Evolutionary conservation across 2,113 vertebrate species (phyloP), one percentile per base, ranked within the genome.

Genomic region (Poicephalus meyeri): DNA sequence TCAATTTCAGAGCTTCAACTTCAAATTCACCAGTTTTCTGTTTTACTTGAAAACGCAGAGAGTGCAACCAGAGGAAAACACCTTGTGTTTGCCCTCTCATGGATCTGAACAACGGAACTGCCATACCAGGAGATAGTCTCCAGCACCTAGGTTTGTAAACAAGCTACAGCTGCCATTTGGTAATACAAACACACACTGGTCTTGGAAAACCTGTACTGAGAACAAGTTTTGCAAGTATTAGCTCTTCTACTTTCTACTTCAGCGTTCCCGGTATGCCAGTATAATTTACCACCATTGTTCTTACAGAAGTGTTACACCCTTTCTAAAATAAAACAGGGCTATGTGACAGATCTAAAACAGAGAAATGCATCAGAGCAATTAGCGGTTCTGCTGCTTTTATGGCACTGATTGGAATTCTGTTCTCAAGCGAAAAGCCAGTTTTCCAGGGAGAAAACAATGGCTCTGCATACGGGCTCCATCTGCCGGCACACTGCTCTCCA

Each of bases 381-480:
- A 97, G 88, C 3, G 1, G 88, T 61, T 94, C 49, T 93, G 83
- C 56, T 81, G 83, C 88, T 89, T 92, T 95, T 78, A 61, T 39
- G 73, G 70, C 88, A 87, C 80, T 88, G 88, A 86, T 78, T 93
- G 83, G 83, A 92, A 92, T 84, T 58, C 83, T 63, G 77, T 20
- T 52, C 86, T 72, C 55, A 44, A 37, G 61, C 3, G 6, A 44
- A 73, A 29, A 61, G 26, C 24, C 29, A 10, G n/a, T 5, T 74
- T 81, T 46, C 26, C 76, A 2, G n/a, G 4, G 44, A 86, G 70
- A 19, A 56, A 2, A 6, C 3, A 1, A 78, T 35, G 93, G 89
- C 87, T 94, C 88, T 93, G 96, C 94, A 25, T 95, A 42, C 86
- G 64, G 85, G 69, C 55, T 97, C 98, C 98, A 98, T 95, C 98